A percentile compares a stretch with the other conserved stretches of the same genome.
Conservation (phyloP, 2,888 invertebrate species). For the Drepana falcataria region DNA sequence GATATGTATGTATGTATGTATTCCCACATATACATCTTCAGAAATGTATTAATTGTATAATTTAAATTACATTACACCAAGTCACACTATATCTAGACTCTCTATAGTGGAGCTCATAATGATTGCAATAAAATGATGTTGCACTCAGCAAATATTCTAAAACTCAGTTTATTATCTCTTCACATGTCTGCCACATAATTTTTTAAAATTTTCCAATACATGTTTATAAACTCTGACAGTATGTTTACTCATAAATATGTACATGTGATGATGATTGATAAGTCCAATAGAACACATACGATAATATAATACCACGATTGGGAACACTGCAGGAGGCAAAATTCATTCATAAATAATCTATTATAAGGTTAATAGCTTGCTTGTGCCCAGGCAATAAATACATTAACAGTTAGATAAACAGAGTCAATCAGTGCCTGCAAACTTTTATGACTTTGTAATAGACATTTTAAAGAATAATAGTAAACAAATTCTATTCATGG, state of each 20-base stretch:
- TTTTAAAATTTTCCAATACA: too few species aligned
- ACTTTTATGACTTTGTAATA: slow-evolving; percentile 1
- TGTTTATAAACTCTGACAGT: slow-evolving; percentile 4
- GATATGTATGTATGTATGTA: too few species aligned
- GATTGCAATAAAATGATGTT: neutral
- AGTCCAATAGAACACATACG: neutral
- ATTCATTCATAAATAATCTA: neutral
- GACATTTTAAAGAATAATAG: neutral
- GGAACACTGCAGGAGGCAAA: neutral
- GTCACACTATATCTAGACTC: too few species aligned
- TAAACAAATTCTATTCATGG: neutral
- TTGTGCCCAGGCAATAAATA: neutral
- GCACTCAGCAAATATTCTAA: too few species aligned
- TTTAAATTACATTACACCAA: too few species aligned
- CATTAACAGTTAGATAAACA: neutral
- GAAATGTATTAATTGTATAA: too few species aligned
- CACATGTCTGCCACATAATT: too few species aligned
- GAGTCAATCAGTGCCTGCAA: neutral
- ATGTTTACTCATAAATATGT: neutral
- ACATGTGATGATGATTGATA: too few species aligned
- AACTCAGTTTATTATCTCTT: too few species aligned
- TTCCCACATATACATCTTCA: too few species aligned
- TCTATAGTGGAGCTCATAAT: too few species aligned
- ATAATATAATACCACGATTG: neutral
- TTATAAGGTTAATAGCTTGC: neutral